Percentiles rank a stretch among this genome's conserved stretches.
phyloP scores from a whole-genome alignment of 35 echinoderm and acorn worm genomes.

The Anneissia japonica region DNA sequence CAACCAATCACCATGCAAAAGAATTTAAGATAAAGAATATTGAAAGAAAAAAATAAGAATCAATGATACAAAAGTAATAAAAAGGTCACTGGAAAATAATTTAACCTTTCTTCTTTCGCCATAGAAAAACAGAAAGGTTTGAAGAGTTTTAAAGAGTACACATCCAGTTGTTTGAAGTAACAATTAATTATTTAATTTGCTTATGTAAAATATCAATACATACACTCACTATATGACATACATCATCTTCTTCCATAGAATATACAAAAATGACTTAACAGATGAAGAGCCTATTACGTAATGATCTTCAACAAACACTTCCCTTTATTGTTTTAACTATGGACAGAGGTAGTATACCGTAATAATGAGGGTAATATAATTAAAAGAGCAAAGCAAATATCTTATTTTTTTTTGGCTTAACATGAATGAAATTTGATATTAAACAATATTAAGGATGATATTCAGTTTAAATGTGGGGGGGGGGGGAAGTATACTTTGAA shows the following conservation, averaged over 20 bases:
- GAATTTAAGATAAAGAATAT: neutral
- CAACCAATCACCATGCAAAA: neutral
- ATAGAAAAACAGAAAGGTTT: neutral
- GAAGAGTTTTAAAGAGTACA: neutral
- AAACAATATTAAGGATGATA: no score
- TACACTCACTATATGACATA: no score
- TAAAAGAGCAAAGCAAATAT: no score
- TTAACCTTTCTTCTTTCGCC: neutral
- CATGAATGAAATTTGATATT: no score
- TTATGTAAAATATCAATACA: neutral
- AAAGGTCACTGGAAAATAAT: neutral
- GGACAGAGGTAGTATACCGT: no score
- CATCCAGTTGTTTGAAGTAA: neutral
- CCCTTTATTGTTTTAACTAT: no score
- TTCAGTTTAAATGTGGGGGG: no score
- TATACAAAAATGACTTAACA: neutral
- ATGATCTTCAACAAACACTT: no score
- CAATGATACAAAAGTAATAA: neutral
- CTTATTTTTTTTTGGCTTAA: no score
- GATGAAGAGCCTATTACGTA: no score
- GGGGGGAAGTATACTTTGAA: no score
- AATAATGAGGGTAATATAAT: no score
- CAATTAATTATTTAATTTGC: neutral
- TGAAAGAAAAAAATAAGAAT: neutral
- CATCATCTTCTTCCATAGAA: neutral